phyloP scores from a whole-genome alignment of 2,797 vertebrate species.

The Discoglossus pictus region DNA sequence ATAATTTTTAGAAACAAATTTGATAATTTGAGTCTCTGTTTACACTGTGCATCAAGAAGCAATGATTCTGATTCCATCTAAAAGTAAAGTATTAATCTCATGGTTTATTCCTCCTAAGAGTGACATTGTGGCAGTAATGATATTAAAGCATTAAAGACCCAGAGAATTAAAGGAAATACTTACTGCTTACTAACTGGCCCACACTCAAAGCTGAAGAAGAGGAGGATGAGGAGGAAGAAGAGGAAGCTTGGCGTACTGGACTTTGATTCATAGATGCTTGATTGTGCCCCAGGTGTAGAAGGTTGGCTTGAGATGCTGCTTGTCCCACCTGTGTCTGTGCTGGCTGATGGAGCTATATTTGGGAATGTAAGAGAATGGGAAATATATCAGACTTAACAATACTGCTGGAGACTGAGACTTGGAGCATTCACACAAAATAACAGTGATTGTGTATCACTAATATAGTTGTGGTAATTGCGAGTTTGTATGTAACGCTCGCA shows the following conservation, averaged over 20 bases:
- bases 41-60: too few relatives aligned
- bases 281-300: conserved; percentile 93
- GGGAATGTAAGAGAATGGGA: conserved; percentile 61
- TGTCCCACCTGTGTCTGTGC: conserved; percentile 87
- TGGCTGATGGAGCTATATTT: conserved; percentile 83
- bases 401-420: conserved; percentile 1
- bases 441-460: too few relatives aligned
- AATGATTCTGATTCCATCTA: too few relatives aligned
- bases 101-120: too few relatives aligned
- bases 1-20: too few relatives aligned
- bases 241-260: conserved; percentile 90
- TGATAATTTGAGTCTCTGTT: too few relatives aligned
- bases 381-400: conserved; percentile 49
- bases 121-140: neutral
- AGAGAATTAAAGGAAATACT: conserved; percentile 71
- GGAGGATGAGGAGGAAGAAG: conserved; percentile 90
- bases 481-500: too few relatives aligned
- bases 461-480: too few relatives aligned
- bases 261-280: conserved; percentile 86
- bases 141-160: neutral
- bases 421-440: neutral
- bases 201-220: conserved; percentile 97
- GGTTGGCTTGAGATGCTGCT: conserved; percentile 83
- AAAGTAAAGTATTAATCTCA: too few relatives aligned
- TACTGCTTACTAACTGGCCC: conserved; percentile 99